These are phyloP conservation scores for Ia io DNA, from an alignment of 2,113 vertebrate genomes.

Conservation along the genomic window DNA sequence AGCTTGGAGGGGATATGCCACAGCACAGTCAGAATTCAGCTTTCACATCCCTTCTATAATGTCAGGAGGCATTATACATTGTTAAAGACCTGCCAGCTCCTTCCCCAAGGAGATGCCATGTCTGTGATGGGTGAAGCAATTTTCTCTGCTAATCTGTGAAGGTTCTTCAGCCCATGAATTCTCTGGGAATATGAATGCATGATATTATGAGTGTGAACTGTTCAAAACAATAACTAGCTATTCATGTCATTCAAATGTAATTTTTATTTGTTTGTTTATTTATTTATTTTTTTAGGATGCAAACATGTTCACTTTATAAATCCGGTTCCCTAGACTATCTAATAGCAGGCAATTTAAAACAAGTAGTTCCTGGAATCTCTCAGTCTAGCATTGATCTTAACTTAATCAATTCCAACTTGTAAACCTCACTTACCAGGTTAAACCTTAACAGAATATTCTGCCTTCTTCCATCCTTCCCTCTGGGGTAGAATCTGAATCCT, in stretches of 20 bases:
- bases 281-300: no score
- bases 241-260: neutral
- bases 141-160: conserved; percentile 40
- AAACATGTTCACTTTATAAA: neutral
- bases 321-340: neutral
- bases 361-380: neutral
- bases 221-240: conserved; percentile 16
- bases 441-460: neutral
- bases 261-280: no score
- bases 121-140: conserved; percentile 19
- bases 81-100: conserved; percentile 39
- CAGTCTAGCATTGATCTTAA: neutral
- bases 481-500: neutral
- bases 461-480: neutral
- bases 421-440: neutral
- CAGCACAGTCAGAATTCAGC: neutral
- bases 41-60: neutral
- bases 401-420: neutral
- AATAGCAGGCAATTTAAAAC: neutral
- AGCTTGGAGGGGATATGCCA: conserved; percentile 16
- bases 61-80: conserved; percentile 28
- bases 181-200: neutral
- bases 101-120: conserved; percentile 4
- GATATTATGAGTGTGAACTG: neutral
- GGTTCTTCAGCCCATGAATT: neutral